Base-by-base conservation (phyloP, 2,797 vertebrate species). In the Danio aesculapii region DNA sequence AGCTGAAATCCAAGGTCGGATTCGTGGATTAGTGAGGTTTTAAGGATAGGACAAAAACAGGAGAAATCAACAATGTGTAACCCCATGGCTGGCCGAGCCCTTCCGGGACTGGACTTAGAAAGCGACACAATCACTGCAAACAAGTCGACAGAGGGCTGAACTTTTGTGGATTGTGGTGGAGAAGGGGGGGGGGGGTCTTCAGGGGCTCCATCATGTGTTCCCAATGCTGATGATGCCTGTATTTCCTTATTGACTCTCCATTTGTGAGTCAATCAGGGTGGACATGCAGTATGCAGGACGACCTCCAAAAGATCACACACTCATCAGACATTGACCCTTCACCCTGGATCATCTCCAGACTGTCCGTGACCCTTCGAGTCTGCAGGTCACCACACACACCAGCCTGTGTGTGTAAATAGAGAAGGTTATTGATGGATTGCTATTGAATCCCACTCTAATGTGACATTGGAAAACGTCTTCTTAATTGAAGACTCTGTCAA, bases 1-100 rank as follows among this genome's bases (percentile, higher is more conserved):
- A 79, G 91, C 90, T 92, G 88, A 92, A 93, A 93, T 93, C 93
- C 94, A 92, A 94, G 93, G 92, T 94, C 92, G 90, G 91, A 91
- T 92, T 93, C 90, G 87, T 91, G 93, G 94, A 94, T 94, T 95
- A 94, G 92, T 86, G 59, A 90, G 91, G 91, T 94, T 84, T 94
- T 94, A 92, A 87, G 73, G 86, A 92, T 91, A 90, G 90, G 90
- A 87, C 91, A 88, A 90, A 89, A 76, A 90, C 90, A 90, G 79
- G 68, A 82, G 59, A 88, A 91, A 91, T 90, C 88, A 92, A 93
- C 91, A 92, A 91, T 92, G 90, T 62, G 86, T 91, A 90, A 92
- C 91, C 90, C 88, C 88, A 90, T 89, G 77, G 73, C 79, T 76
- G 58, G 57, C 89, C 87, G 88, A n/a, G 75, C 87, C 91, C 91